Evolutionary conservation across 2,113 vertebrate genomes (phyloP), one percentile per base, ranked within the genome.

Genomic region (Mola mola): DNA sequence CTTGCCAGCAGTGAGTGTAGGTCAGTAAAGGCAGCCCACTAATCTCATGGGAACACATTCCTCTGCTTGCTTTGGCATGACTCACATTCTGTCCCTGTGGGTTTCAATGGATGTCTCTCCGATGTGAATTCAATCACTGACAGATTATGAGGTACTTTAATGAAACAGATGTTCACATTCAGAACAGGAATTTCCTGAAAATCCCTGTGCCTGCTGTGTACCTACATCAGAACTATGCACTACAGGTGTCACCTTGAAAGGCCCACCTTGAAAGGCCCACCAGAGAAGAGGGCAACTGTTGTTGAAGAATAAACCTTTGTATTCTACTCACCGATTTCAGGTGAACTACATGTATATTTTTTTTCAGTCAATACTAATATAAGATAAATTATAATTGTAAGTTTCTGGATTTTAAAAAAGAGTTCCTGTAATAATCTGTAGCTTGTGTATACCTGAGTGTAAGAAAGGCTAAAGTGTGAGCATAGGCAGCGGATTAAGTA

Each of bases 121-220:
- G 25, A 71, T 64, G 66, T 19, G 24, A 75, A 40, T 36, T 61
- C 44, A 48, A 42, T 52, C 66, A 25, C 21, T 22, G 69, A 65
- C 48, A 52, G 41, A n/a, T 66, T 75, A 16, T 34, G 64, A 6
- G 4, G 40, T 0, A 4, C 62, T 59, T 26, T 55, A 65, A 52
- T 22, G 37, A 60, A 82, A 77, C 75, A 63, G 57, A 62, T 72
- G 79, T 55, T 87, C 51, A 51, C 41, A 58, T 55, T 61, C 24
- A 57, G 59, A 78, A 84, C 53, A 62, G 58, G 72, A 79, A 68
- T 80, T 81, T 81, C 74, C 52, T 70, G 81, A 82, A 79, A 72
- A 51, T 40, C 51, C 2, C 26, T 21, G 46, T 6, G 25, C 33
- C 49, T 53, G 21, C 12, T 31, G 51, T 9, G 0, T 13, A 49